A percentile compares a stretch with the other conserved stretches of the same genome.
Evolutionary conservation across 1,140 invertebrate species (phyloP).

Genomic region (Euwallacea similis): DNA sequence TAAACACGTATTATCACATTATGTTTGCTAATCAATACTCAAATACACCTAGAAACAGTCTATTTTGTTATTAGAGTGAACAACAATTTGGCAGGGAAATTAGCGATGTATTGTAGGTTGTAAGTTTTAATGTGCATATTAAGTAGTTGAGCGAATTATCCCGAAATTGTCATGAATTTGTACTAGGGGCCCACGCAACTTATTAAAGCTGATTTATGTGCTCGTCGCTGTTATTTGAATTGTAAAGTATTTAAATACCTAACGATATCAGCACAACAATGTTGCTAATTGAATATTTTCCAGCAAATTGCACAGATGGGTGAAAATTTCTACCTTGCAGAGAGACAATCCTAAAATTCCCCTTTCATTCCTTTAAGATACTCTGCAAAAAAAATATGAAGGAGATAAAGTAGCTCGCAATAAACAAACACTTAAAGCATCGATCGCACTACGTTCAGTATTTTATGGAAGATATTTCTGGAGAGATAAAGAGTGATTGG

Average conservation of each 20-base stretch:
- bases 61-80: constrained; percentile 13
- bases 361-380: too few relatives aligned
- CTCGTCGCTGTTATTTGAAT: not conserved
- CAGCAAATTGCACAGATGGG: too few relatives aligned
- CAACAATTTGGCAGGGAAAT: constrained; percentile 14
- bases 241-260: too few relatives aligned
- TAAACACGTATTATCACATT: constrained; percentile 16
- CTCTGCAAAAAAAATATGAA: too few relatives aligned
- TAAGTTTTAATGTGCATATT: constrained; percentile 29
- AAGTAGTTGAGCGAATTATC: constrained; percentile 25
- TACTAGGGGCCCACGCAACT: not conserved
- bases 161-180: constrained; percentile 23
- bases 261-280: too few relatives aligned
- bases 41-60: constrained; percentile 22
- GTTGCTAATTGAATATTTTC: too few relatives aligned
- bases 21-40: constrained; percentile 23
- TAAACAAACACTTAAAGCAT: not conserved
- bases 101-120: constrained; percentile 19
- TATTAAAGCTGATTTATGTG: not conserved
- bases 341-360: too few relatives aligned
- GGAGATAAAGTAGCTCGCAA: too few relatives aligned
- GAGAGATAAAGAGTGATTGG: too few relatives aligned
- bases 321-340: too few relatives aligned
- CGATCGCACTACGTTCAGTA: not conserved
- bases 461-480: not conserved